A percentile compares a stretch with the other conserved stretches of the same genome.
phyloP scores from a whole-genome alignment of 1,140 invertebrate species.

The Neomicropteryx cornuta region DNA sequence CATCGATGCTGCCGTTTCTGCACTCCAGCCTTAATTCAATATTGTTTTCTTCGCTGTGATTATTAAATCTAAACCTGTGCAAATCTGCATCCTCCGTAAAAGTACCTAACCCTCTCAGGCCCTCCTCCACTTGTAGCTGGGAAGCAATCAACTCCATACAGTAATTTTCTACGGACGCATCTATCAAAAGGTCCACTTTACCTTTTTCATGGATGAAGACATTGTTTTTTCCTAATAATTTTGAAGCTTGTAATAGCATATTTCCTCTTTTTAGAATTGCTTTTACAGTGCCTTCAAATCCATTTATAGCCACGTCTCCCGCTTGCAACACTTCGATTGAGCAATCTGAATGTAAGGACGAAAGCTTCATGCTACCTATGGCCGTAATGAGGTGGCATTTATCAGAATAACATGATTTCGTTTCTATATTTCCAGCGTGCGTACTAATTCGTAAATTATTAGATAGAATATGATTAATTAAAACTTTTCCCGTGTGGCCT shows the following conservation, averaged over 20 bases:
- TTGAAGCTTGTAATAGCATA: constrained; percentile 34
- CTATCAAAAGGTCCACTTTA: constrained; percentile 32
- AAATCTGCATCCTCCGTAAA: constrained; percentile 35
- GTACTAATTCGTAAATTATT: constrained; percentile 27
- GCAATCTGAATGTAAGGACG: constrained; percentile 30
- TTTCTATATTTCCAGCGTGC: constrained; percentile 29
- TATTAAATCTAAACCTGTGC: constrained; percentile 30
- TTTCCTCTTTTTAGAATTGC: constrained; percentile 36
- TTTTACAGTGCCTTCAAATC: constrained; percentile 33
- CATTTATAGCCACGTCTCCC: constrained; percentile 32
- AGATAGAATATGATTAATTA: constrained; percentile 34
- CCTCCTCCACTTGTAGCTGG: constrained; percentile 33
- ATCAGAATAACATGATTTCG: constrained; percentile 38
- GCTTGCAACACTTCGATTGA: constrained; percentile 35
- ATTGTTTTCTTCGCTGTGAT: constrained; percentile 23
- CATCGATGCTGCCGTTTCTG: constrained; percentile 38
- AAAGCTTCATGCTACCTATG: constrained; percentile 31
- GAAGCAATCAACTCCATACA: constrained; percentile 37
- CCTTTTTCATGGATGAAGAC: constrained; percentile 40
- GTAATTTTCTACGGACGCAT: constrained; percentile 34
- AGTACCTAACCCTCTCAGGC: constrained; percentile 31
- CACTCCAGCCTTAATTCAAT: constrained; percentile 35
- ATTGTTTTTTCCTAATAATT: constrained; percentile 33
- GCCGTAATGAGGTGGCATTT: constrained; percentile 35
- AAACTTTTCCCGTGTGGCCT: constrained; percentile 24